These are phyloP conservation scores for Prenolepis imparis DNA, from an alignment of 2,888 invertebrate genomes.

Conservation along the genomic window DNA sequence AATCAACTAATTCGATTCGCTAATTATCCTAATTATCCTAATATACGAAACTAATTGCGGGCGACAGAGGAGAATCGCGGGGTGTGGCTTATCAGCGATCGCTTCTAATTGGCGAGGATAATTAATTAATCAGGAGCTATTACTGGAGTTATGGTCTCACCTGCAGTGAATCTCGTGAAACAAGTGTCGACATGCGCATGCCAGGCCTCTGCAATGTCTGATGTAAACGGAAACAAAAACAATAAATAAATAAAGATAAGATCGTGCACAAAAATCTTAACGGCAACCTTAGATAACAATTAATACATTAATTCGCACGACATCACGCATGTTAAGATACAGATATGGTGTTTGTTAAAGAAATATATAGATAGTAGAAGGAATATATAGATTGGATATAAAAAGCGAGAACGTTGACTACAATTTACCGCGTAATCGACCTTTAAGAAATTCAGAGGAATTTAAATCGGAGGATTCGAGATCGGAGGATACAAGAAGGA, in stretches of 20 bases:
- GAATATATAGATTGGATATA: constrained; percentile 5
- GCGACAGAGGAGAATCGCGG: neutral
- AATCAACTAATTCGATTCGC: constrained; percentile 20
- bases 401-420: constrained; percentile 26
- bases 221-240: constrained; percentile 77
- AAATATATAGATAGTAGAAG: neutral
- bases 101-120: constrained; percentile 36
- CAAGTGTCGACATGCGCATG: constrained; percentile 82
- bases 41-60: constrained; percentile 12
- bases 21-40: constrained; percentile 31
- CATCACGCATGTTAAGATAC: constrained; percentile 2
- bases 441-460: constrained; percentile 17
- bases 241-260: constrained; percentile 29
- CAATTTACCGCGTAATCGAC: constrained; percentile 12
- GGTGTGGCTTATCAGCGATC: neutral
- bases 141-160: constrained; percentile 80
- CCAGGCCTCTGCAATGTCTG: constrained; percentile 82
- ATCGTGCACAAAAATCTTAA: constrained; percentile 21
- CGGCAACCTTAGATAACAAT: constrained; percentile 23
- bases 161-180: constrained; percentile 82
- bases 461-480: neutral
- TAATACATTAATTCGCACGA: constrained; percentile 17
- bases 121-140: constrained; percentile 41
- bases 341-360: neutral
- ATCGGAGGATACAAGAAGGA: neutral